Evolutionary conservation across 2,888 invertebrate species (phyloP).

Genomic region (Oligia latruncula): DNA sequence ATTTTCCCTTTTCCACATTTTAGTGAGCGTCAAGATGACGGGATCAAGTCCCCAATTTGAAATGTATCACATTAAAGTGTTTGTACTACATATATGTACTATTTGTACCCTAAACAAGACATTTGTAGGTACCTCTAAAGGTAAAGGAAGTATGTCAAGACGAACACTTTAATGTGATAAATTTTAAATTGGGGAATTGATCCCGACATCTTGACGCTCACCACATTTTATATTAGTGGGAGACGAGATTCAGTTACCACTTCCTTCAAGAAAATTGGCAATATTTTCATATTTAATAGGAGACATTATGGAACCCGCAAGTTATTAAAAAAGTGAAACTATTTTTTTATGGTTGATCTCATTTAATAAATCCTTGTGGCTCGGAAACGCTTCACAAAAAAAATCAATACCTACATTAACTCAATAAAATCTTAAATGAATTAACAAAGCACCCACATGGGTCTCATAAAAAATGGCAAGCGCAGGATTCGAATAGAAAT

Average conservation of each 20-base stretch:
- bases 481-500: conserved; percentile 74
- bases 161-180: no score
- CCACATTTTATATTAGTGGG: neutral
- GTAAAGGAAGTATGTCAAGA: no score
- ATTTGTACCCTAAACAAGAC: no score
- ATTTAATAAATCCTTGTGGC: neutral
- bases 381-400: conserved; percentile 13
- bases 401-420: conserved; percentile 46
- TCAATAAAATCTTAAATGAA: conserved; percentile 62
- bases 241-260: neutral
- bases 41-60: no score
- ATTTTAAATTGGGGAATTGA: no score
- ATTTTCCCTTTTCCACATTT: neutral
- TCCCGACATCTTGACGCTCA: no score
- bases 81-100: no score
- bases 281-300: neutral
- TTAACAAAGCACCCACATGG: conserved; percentile 73
- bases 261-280: neutral
- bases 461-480: conserved; percentile 75
- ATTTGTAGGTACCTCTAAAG: no score
- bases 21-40: no score
- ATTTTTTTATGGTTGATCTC: neutral
- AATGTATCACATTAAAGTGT: no score
- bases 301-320: neutral
- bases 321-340: neutral